Evolutionary conservation across 1,140 invertebrate species (phyloP).

Genomic region (Ctenoplectra terminalis): DNA sequence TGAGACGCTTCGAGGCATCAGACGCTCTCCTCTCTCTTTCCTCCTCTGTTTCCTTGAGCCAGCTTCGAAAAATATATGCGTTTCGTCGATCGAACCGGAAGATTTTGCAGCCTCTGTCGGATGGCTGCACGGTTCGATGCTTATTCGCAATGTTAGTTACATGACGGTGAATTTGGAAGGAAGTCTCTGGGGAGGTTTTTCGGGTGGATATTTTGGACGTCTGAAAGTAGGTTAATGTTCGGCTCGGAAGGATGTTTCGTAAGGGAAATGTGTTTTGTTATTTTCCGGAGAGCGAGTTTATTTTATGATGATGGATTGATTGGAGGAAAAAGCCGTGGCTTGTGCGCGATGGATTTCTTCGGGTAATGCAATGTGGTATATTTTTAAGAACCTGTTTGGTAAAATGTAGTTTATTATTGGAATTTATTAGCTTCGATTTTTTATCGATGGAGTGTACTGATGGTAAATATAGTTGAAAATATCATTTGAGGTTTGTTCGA

Average conservation of each 20-base stretch:
- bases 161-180: neutral
- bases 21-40: neutral
- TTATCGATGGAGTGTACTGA: no score
- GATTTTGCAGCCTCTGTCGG: neutral
- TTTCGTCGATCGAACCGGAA: neutral
- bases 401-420: no score
- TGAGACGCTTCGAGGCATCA: slow-evolving; percentile 16
- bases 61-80: neutral
- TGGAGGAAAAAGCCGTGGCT: neutral
- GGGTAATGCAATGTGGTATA: no score
- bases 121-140: neutral
- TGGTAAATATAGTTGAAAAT: no score
- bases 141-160: slow-evolving; percentile 19
- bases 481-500: no score
- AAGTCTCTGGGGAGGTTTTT: neutral
- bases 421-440: no score
- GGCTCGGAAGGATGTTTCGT: no score
- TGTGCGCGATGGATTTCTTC: no score
- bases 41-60: neutral
- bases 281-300: neutral
- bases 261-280: no score
- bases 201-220: neutral
- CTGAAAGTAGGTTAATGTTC: neutral
- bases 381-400: no score
- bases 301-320: neutral